Evolutionary conservation across 2,888 invertebrate genomes (phyloP).

Genomic region (Sinotaia quadrata): DNA sequence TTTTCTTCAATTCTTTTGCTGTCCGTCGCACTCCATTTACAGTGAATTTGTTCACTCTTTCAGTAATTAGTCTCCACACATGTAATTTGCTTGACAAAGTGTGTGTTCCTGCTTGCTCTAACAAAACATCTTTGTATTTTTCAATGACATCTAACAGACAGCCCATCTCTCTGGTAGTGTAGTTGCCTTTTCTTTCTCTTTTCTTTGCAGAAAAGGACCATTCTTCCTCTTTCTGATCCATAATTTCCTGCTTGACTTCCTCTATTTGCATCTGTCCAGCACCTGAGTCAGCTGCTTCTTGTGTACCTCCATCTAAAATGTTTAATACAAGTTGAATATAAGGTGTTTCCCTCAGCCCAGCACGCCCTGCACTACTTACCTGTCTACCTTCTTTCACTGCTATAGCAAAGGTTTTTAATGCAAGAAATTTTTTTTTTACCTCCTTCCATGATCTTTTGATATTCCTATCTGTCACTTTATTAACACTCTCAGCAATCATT

Average conservation of each 20-base stretch:
- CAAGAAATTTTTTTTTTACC: neutral
- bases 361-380: neutral
- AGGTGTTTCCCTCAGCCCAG: too few relatives aligned
- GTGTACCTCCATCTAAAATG: neutral
- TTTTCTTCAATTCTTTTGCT: slow-evolving; percentile 1
- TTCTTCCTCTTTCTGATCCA: neutral
- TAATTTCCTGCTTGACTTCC: neutral
- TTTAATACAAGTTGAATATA: neutral
- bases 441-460: neutral
- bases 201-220: neutral
- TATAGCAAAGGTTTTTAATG: neutral
- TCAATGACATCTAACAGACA: neutral
- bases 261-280: neutral
- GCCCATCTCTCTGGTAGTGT: neutral
- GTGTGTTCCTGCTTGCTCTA: neutral
- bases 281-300: neutral
- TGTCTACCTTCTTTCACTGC: neutral
- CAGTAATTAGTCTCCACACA: slow-evolving; percentile 5
- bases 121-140: neutral
- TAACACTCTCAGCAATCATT: slow-evolving; percentile 5
- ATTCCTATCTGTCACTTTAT: neutral
- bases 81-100: neutral
- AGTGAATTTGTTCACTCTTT: slow-evolving; percentile 1
- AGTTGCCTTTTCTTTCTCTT: neutral
- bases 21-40: slow-evolving; percentile 2